Evolutionary conservation across 2,888 invertebrate species (phyloP), one percentile per base, ranked within the genome.

Genomic region (Palloptera scutellata): DNA sequence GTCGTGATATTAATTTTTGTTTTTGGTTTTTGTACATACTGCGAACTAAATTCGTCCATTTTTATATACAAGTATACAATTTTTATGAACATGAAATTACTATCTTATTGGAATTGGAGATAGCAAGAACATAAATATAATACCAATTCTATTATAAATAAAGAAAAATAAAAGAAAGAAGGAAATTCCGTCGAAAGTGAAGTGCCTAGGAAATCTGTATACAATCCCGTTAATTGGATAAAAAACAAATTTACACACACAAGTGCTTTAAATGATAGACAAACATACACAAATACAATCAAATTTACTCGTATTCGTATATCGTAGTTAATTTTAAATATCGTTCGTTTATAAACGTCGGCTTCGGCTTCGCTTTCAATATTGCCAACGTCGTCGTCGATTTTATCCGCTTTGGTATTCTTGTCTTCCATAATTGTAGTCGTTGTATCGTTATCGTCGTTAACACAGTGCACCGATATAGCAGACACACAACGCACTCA

Each of bases 141-240:
- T n/a, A n/a, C 2, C 30, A 30, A 30, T 30, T 30, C 30, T 30
- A 30, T 30, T 30, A 30, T 30, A 30, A 30, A 30, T 30, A 4
- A 30, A 30, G 30, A 30, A 30, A 30, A 30, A 30, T 4, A 4
- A 30, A 30, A 30, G 30, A 6, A n/a, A n/a, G n/a, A n/a, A n/a
- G n/a, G n/a, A 45, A 67, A 64, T 76, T 76, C 78, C 78, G 78
- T 78, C 78, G 77, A 64, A 76, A 64, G 70, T 66, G 74, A 78
- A 78, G 78, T 78, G 78, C 78, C 78, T 78, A 76, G 54, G 75
- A 69, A 61, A 70, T 71, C 57, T 69, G 67, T 61, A 63, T 54
- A 71, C 58, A 30, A 30, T 30, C 6, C 30, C 30, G 30, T 30
- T 30, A 30, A 30, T 30, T 30, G 30, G 62, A 48, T 15, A 51